Evolutionary conservation across 2,888 invertebrate species (phyloP).

Genomic region (Drosophila villosipedis): DNA sequence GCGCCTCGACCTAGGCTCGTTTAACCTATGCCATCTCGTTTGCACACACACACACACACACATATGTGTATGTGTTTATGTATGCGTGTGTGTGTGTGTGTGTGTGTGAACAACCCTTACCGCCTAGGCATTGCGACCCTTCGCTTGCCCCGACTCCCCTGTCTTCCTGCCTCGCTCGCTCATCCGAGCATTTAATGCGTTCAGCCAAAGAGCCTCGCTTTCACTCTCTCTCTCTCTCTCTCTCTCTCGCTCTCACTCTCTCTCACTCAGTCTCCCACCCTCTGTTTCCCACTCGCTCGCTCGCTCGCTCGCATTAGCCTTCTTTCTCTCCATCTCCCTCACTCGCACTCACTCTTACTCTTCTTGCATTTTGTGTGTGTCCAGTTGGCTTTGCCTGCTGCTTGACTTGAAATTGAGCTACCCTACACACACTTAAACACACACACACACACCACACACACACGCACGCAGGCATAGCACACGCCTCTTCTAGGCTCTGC

Average conservation of each 20-base stretch:
- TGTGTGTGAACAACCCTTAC: slow-evolving; percentile 61
- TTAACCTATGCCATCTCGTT: slow-evolving; percentile 49
- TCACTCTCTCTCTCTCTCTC: neutral
- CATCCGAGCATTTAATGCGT: slow-evolving; percentile 62
- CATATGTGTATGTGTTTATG: neutral
- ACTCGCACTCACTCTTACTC: slow-evolving; percentile 1
- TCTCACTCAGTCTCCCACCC: slow-evolving; percentile 23
- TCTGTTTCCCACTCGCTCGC: neutral
- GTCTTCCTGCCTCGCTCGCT: slow-evolving; percentile 28
- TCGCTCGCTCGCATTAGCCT: neutral
- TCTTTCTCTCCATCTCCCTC: slow-evolving; percentile 1
- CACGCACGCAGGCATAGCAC: slow-evolving; percentile 30
- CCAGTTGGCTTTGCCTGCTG: slow-evolving; percentile 51
- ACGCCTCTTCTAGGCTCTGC: slow-evolving; percentile 62
- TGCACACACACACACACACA: slow-evolving; percentile 11
- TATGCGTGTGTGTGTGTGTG: slow-evolving; percentile 1
- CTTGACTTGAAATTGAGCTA: slow-evolving; percentile 71
- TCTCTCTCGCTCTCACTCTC: neutral
- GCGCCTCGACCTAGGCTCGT: slow-evolving; percentile 45
- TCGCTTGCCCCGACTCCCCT: slow-evolving; percentile 7
- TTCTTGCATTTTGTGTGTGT: slow-evolving; percentile 29
- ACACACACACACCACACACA: slow-evolving; percentile 18
- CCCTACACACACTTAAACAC: slow-evolving; percentile 45
- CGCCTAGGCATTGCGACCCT: slow-evolving; percentile 36
- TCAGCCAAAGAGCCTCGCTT: slow-evolving; percentile 40